Evolutionary conservation across 2,113 vertebrate genomes (phyloP), one percentile per base, ranked within the genome.

Genomic region (Pristiophorus japonicus): DNA sequence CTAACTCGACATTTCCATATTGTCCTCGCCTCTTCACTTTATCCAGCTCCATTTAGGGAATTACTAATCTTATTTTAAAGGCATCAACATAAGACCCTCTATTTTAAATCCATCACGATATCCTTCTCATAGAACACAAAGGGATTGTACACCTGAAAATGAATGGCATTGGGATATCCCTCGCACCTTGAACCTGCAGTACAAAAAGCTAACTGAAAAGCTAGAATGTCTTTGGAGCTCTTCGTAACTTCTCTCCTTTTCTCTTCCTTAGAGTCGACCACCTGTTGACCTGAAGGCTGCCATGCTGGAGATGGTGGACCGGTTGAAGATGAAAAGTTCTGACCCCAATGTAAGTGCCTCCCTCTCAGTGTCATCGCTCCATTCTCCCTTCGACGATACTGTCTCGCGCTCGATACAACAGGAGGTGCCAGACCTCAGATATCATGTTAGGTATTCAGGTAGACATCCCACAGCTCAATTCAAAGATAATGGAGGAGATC

Each of bases 291-390:
- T 98, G 96, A 98, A 98, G 96, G 97, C 97, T 7, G 97, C 97
- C 47, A 97, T 98, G 96, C 98, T 98, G 66, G 97, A 98, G 96
- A 98, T 98, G 98, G 98, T 98, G 81, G 98, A 98, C 97, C 98
- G 97, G 96, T 97, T 98, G 96, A 98, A 98, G 97, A 97, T 97
- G 96, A 99, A 98, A 97, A 98, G 98, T 97, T 98, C 97, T 96
- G 98, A 98, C 96, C 98, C 98, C 24, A 98, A 98, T 97, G 98
- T 99, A 97, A 98, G 97, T 98, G 78, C 42, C 81, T 96, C 95
- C 63, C 22, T n/a, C 59, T 91, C 59, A 4, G 14, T 18, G n/a
- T 91, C 59, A 59, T 24, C 11, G 12, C 27, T 34, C 3, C 3
- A 5, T 90, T 90, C 87, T 62, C 1, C 55, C 55, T 90, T 59